Evolutionary conservation across 1,140 invertebrate species (phyloP), one percentile per base, ranked within the genome.

Genomic region (Phocides pigmalion): DNA sequence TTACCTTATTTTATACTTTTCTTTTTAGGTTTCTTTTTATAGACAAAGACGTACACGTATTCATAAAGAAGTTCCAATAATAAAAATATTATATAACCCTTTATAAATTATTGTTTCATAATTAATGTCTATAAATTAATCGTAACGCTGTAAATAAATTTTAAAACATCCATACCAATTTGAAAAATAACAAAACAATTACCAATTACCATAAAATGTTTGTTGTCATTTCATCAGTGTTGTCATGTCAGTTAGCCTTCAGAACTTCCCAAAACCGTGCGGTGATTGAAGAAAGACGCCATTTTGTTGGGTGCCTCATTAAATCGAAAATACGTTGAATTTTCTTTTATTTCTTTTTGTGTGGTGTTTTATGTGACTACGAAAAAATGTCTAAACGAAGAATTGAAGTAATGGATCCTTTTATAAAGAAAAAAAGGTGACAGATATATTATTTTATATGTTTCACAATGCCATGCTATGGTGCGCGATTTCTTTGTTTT

Each of bases 381-480:
- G 64, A 41, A 54, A 74, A 72, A 62, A 97, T 97, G 96, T 96
- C 96, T 14, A 97, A 97, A 84, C 92, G 96, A 68, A 94, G 96
- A 79, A 96, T 97, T 76, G 96, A 97, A 92, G 95, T 97, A 19
- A 93, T 95, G 68, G 96, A 97, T 84, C 95, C 96, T 2, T 96
- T 96, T 84, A 92, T 96, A 54, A 96, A 96, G 78, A 93, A 94
- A 79, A 95, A 94, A 90, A 92, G 93, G 96, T 96, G 54, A 17
- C 28, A 47, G 58, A 14, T 19, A 39, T 22, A 62, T 70, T 72
- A 46, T 69, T 73, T 70, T 62, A 2, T 35, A 42, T 12, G 12
- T 54, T 54, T 54, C 37, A 25, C 53, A 28, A 41, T 22, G 9
- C 62, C 62, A 65, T 62, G 62, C 61, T 58, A 59, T 28, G 25